A percentile compares a stretch with the other conserved stretches of the same genome.
These are phyloP conservation scores for Tor tambroides DNA, from an alignment of 2,113 vertebrate genomes.

Conservation along the genomic window DNA sequence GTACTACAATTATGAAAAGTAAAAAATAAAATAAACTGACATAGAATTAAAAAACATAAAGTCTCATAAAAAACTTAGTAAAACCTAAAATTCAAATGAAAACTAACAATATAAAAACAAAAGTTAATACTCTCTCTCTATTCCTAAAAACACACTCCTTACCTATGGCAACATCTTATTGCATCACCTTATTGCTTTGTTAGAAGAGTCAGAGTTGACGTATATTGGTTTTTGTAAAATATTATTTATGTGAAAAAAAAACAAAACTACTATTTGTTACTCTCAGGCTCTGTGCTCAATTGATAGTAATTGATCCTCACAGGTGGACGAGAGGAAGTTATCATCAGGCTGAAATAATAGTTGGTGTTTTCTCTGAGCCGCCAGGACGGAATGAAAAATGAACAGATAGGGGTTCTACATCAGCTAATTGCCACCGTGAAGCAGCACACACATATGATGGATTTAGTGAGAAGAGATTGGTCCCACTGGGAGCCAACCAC, in stretches of 20 bases:
- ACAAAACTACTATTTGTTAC: neutral
- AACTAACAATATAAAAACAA: neutral
- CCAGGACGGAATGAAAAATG: constrained; percentile 32
- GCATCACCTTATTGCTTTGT: neutral
- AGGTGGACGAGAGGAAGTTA: neutral
- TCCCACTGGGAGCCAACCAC: constrained; percentile 40
- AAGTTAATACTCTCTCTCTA: neutral
- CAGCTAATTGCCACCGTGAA: constrained; percentile 44
- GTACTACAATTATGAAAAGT: too few species aligned
- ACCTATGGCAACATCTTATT: neutral
- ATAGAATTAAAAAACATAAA: too few species aligned
- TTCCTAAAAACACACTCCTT: neutral
- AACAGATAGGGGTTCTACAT: constrained; percentile 22
- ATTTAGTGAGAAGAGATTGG: constrained; percentile 42
- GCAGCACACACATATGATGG: constrained; percentile 3
- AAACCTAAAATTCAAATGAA: neutral
- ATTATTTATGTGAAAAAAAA: neutral
- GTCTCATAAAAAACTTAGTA: neutral
- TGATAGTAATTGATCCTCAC: constrained; percentile 10
- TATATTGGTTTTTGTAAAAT: neutral
- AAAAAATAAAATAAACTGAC: too few species aligned
- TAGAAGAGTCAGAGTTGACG: neutral
- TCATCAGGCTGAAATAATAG: constrained; percentile 34
- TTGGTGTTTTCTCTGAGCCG: neutral
- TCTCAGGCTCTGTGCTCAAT: neutral